Base-by-base conservation (phyloP, 92 coral and sea anemone genomes). In the Phenganax subtilis region DNA sequence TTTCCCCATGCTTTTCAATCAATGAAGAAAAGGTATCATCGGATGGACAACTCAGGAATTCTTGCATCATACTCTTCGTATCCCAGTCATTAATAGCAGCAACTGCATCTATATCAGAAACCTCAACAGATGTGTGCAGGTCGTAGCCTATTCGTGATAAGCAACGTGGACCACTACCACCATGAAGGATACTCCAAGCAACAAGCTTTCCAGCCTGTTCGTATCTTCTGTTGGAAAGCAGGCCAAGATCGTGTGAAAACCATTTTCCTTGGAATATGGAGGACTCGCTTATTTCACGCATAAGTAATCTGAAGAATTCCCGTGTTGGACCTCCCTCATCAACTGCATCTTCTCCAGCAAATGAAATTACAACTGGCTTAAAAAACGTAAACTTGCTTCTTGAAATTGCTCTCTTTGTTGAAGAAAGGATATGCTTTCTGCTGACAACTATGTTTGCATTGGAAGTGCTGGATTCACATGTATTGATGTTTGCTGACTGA, bases 101-200 rank as follows among this genome's bases (percentile, higher is more conserved):
- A 51, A 83, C 77, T 51, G 77, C 87, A 10, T 44, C 56, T 57
- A 16, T 81, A 53, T 37, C 16, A 58, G 82, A 57, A 31, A 54
- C 80, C 53, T 25, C 59, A 10, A 57, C 3, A 51, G 77, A 85
- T 65, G 66, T 77, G 37, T 75, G 20, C 12, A 89, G 80, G 25
- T 72, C 68, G 72, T 84, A 86, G n/a, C 86, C 89, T 30, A 80
- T 86, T 29, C 71, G 76, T 31, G 92, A 86, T 54, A 86, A 69
- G 55, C 87, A 87, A 51, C 79, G 80, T 52, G 85, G 89, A 9
- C 91, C 89, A 58, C 70, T 27, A n/a, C 85, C 84, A 12, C 91
- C 88, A 20, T 88, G 91, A 27, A 88, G 74, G 51, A 81, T 67
- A 55, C 91, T 85, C 91, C 88, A 88, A 17, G 91, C 81, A 68